Evolutionary conservation across 92 coral and sea anemone species (phyloP).

Genomic region (Ricordea florida): DNA sequence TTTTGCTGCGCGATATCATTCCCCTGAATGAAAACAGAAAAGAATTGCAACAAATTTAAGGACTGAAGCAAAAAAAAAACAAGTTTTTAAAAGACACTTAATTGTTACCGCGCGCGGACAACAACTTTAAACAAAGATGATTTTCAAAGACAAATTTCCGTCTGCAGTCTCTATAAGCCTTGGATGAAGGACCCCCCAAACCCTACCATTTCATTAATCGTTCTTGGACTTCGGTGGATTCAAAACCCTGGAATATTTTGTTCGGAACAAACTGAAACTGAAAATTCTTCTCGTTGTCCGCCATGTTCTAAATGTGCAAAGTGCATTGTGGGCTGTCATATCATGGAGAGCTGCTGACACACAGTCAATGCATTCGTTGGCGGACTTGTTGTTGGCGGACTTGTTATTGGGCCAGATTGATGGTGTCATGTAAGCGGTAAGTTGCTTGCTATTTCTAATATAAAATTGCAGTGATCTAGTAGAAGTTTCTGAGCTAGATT

Average conservation of each 20-base stretch:
- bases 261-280: constrained; percentile 67
- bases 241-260: constrained; percentile 71
- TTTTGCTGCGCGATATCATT: constrained; percentile 66
- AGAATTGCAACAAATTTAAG: too few relatives aligned
- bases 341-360: not conserved
- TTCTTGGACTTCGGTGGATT: constrained; percentile 74
- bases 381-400: too few relatives aligned
- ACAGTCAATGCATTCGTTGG: too few relatives aligned
- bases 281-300: constrained; percentile 78
- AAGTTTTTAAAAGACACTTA: not conserved
- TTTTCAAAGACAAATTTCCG: not conserved
- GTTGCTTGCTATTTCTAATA: too few relatives aligned
- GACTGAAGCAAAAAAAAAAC: not conserved
- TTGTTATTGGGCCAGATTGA: too few relatives aligned
- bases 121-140: not conserved
- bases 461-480: too few relatives aligned
- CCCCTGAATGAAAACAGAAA: constrained; percentile 64
- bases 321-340: constrained; percentile 18
- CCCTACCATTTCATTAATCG: constrained; percentile 83
- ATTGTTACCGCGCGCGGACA: not conserved
- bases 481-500: too few relatives aligned
- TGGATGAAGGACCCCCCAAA: not conserved
- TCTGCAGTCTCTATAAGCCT: too few relatives aligned
- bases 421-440: too few relatives aligned
- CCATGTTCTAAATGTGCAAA: constrained; percentile 60